Evolutionary conservation across 1,140 invertebrate species (phyloP), one percentile per base, ranked within the genome.

Genomic region (Agrilus planipennis): DNA sequence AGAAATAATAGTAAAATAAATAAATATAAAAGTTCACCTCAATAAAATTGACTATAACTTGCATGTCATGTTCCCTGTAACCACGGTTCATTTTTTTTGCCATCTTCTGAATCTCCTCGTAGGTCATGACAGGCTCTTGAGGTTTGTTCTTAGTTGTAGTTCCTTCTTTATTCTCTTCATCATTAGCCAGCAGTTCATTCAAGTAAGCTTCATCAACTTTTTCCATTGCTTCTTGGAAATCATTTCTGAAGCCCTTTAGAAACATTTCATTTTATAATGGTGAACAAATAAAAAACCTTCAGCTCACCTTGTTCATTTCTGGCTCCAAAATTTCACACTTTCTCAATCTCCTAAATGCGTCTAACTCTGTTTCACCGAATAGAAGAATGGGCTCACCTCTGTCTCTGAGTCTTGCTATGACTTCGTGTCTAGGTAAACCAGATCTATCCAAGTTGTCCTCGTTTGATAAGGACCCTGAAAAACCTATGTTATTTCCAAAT

Each of bases 151-250:
- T 41, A 9, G 25, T 6, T 44, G 55, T 48, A 21, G 35, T 32
- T 23, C 42, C 39, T 32, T 31, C 42, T 34, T 48, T 45, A 20
- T 39, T 44, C 34, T 46, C 32, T 64, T 43, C 58, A 28, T 69
- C 61, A 6, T 76, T 72, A 50, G 80, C 74, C 29, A 92, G 67
- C 51, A 95, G 78, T 70, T 96, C 89, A 68, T 94, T 79, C 43
- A 97, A 65, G 65, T 95, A 98, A 16, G 88, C 90, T 67, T 93
- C 80, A 66, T 97, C 93, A 1, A 97, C 92, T 71, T 92, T 81
- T 46, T 97, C 93, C 84, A 99, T 84, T 32, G 93, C 94, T 66
- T 92, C 89, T 77, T 96, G 90, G 57, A 98, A 96, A 69, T 99
- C 96, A 75, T 99, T 99, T 56, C 90, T 71, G 34, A 93, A 82